Conservation (phyloP, 2,888 invertebrate species). For the Sarcophaga caerulescens region DNA sequence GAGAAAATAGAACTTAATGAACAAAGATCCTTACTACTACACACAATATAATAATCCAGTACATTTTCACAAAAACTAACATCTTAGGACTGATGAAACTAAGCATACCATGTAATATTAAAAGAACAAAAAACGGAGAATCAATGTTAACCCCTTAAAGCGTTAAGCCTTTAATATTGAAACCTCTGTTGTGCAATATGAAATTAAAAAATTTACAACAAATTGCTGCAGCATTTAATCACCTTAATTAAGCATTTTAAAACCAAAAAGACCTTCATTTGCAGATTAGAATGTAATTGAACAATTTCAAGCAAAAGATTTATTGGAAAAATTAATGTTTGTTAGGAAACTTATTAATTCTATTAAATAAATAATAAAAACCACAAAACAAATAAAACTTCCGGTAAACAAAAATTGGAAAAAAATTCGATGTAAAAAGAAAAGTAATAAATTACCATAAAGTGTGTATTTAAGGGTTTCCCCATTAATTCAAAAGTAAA, state of each 20-base stretch:
- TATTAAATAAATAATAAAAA: slow-evolving; percentile 3
- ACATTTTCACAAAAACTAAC: too few species aligned
- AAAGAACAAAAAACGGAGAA: too few species aligned
- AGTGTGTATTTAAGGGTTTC: slow-evolving; percentile 13
- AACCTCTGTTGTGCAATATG: too few species aligned
- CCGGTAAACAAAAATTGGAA: slow-evolving; percentile 10
- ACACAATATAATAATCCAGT: too few species aligned
- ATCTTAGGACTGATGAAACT: too few species aligned
- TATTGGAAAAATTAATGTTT: slow-evolving; percentile 18
- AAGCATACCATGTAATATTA: too few species aligned
- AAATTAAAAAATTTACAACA: too few species aligned
- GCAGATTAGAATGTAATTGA: slow-evolving; percentile 31
- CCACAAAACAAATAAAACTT: slow-evolving; percentile 30
- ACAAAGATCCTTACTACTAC: too few species aligned
- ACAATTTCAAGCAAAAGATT: slow-evolving; percentile 22
- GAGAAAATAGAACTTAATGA: too few species aligned
- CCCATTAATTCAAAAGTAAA: not conserved
- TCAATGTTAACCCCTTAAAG: too few species aligned
- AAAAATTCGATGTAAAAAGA: not conserved
- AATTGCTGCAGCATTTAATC: slow-evolving; percentile 6
- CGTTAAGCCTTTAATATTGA: too few species aligned
- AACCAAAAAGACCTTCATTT: slow-evolving; percentile 26
- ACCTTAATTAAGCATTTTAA: slow-evolving; percentile 1
- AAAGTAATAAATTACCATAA: slow-evolving; percentile 4
- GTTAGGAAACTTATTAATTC: slow-evolving; percentile 25